These are phyloP conservation scores for Syngnathus scovelli DNA, from an alignment of 2,113 vertebrate species.

Conservation along the genomic window DNA sequence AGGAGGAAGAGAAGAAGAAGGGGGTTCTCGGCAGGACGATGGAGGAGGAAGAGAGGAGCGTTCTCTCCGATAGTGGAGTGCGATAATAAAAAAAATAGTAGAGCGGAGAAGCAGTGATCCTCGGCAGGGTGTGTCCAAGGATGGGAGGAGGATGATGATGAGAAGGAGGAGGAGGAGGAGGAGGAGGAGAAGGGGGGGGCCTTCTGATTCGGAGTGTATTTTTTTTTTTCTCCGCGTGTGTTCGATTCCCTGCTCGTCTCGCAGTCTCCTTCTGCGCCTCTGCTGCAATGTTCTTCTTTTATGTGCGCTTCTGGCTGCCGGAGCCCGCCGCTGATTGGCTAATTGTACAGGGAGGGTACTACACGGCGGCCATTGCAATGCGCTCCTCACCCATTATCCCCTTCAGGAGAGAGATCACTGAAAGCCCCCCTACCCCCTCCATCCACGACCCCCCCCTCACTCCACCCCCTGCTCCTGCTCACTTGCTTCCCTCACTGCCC, in stretches of 20 bases:
- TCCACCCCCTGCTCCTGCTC: conserved; percentile 4
- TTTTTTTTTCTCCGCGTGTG: conserved; percentile 50
- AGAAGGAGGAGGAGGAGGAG: conserved; percentile 25
- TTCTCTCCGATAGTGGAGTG: conserved; percentile 73
- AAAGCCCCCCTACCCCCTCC: conserved; percentile 31
- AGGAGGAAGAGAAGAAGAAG: conserved; percentile 59
- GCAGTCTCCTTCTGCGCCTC: conserved; percentile 78
- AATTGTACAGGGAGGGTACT: conserved; percentile 79
- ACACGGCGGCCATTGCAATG: conserved; percentile 78
- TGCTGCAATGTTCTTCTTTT: conserved; percentile 84
- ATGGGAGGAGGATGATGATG: conserved; percentile 47
- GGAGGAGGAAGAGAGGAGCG: conserved; percentile 62
- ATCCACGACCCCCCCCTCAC: conserved; percentile 24
- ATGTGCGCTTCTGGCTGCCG: conserved; percentile 76
- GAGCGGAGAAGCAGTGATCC: conserved; percentile 78
- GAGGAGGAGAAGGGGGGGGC: conserved; percentile 49
- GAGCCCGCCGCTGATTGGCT: conserved; percentile 76
- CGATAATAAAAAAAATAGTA: conserved; percentile 12
- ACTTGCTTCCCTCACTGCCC: conserved; percentile 62
- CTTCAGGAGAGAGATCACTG: conserved; percentile 76
- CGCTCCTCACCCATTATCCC: conserved; percentile 75
- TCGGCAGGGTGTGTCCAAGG: conserved; percentile 79
- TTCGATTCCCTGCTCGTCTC: conserved; percentile 73
- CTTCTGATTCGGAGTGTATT: conserved; percentile 69
- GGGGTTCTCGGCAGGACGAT: conserved; percentile 49